Conservation (phyloP, 1,140 invertebrate genomes). For the Hypothenemus hampei region DNA sequence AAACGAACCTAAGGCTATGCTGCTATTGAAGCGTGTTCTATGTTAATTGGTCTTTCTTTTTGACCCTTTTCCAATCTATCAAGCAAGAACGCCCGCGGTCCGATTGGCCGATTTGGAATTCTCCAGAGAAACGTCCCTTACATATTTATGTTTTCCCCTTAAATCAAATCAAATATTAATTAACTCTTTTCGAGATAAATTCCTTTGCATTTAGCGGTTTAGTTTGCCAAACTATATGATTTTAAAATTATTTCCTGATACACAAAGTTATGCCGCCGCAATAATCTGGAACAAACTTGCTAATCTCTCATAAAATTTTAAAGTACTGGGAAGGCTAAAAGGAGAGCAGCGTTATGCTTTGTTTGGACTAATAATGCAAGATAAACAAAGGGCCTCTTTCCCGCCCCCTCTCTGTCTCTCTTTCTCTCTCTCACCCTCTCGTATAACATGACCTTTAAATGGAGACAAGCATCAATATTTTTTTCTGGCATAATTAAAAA, state of each 20-base stretch:
- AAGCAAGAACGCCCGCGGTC: slow-evolving; percentile 20
- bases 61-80: slow-evolving; percentile 28
- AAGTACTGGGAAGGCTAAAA: slow-evolving; percentile 15
- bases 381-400: slow-evolving; percentile 33
- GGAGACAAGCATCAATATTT: slow-evolving; percentile 20
- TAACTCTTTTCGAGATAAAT: too few species aligned
- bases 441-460: too few species aligned
- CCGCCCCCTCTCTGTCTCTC: too few species aligned
- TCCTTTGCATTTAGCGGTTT: not conserved
- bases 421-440: too few species aligned
- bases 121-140: slow-evolving; percentile 22
- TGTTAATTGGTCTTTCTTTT: slow-evolving; percentile 30
- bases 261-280: slow-evolving; percentile 12
- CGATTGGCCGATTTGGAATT: slow-evolving; percentile 21
- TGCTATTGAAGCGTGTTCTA: slow-evolving; percentile 31
- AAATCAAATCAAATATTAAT: slow-evolving; percentile 36
- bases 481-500: not conserved
- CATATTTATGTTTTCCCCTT: slow-evolving; percentile 34
- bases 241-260: too few species aligned
- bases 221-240: too few species aligned
- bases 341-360: slow-evolving; percentile 14
- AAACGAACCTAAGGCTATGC: slow-evolving; percentile 27
- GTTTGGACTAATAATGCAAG: slow-evolving; percentile 33
- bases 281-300: slow-evolving; percentile 15
- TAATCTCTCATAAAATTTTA: slow-evolving; percentile 21